Evolutionary conservation across 2,888 invertebrate species (phyloP).

Genomic region (Liodrosophila aerea): DNA sequence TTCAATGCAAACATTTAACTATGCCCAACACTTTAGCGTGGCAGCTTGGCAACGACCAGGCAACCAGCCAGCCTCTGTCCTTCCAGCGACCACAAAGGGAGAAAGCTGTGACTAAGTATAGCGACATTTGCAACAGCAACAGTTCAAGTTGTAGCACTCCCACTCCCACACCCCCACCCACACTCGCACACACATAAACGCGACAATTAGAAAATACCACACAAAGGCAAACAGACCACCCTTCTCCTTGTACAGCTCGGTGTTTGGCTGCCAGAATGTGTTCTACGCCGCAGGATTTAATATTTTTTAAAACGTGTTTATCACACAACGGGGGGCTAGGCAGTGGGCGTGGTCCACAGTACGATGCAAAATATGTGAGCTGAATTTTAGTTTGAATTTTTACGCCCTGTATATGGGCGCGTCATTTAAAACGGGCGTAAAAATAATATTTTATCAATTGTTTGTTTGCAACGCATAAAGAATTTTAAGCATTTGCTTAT

Average conservation of each 20-base stretch:
- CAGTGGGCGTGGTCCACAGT: background rate
- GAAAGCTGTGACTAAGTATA: constrained; percentile 7
- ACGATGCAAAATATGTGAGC: constrained; percentile 12
- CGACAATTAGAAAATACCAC: constrained; percentile 45
- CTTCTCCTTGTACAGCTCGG: no score
- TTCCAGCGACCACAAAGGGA: constrained; percentile 13
- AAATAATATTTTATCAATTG: constrained; percentile 33
- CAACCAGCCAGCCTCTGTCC: constrained; percentile 2
- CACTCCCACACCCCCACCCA: background rate
- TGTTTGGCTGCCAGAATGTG: background rate
- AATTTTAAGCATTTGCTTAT: constrained; percentile 31
- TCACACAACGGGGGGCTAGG: constrained; percentile 22
- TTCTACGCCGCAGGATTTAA: constrained; percentile 28
- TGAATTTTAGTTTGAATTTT: constrained; percentile 8
- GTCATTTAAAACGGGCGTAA: constrained; percentile 17
- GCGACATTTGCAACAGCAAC: constrained; percentile 11
- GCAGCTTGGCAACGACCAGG: no score
- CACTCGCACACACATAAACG: constrained; percentile 10
- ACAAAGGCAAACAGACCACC: constrained; percentile 21
- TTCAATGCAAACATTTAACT: constrained; percentile 38
- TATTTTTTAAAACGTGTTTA: constrained; percentile 29
- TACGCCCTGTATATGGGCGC: constrained; percentile 8
- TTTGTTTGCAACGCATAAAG: background rate
- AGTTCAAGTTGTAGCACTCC: constrained; percentile 29
- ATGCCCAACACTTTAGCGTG: constrained; percentile 23